These are phyloP conservation scores for Kryptopterus vitreolus DNA, from an alignment of 2,797 vertebrate genomes.

Conservation along the genomic window DNA sequence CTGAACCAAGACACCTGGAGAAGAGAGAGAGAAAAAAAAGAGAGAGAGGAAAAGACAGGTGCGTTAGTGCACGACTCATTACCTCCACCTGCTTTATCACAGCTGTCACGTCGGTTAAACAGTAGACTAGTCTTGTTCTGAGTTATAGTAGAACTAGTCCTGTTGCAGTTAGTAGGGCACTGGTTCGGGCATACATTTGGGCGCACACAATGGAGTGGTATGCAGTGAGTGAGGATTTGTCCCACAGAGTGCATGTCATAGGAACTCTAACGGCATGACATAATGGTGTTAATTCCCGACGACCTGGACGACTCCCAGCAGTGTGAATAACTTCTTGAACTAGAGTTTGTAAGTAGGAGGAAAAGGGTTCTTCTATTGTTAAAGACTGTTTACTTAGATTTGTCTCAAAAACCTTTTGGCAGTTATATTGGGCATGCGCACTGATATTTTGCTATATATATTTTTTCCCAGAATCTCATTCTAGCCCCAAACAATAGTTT, in stretches of 20 bases:
- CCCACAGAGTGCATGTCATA: background rate
- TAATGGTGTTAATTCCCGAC: background rate
- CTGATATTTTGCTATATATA: background rate
- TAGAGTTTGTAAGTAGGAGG: background rate
- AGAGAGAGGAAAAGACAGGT: constrained; percentile 21
- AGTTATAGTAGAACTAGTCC: background rate
- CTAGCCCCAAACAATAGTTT: background rate
- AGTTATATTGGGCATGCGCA: background rate
- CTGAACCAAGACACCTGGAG: background rate
- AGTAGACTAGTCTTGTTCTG: background rate
- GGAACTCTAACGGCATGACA: background rate
- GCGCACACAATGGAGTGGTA: background rate
- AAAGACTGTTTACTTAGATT: background rate
- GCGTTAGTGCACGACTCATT: constrained; percentile 1
- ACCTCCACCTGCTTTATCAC: background rate
- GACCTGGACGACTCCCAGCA: background rate
- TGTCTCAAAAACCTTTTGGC: background rate
- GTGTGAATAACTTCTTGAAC: background rate
- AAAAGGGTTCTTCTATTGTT: background rate
- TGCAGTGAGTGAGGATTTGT: background rate
- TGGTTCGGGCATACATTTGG: background rate
- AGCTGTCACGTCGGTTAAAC: background rate
- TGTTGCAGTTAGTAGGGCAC: background rate
- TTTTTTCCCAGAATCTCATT: background rate
- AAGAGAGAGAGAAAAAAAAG: background rate